These are phyloP conservation scores for Flexamia atlantica DNA, from an alignment of 2,888 invertebrate species.

Conservation along the genomic window DNA sequence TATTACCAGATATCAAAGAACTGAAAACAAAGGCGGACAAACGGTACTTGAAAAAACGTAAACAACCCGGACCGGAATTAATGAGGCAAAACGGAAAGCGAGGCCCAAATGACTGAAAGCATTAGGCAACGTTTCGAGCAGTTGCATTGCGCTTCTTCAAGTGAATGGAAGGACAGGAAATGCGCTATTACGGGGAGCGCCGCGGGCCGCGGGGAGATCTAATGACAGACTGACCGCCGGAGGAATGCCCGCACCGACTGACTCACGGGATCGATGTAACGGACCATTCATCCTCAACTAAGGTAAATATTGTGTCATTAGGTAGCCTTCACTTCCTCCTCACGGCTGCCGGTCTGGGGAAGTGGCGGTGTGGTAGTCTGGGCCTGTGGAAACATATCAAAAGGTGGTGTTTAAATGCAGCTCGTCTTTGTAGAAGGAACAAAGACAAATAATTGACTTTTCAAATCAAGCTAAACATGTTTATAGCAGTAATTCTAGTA, in stretches of 20 bases:
- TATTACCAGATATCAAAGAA: too few species aligned
- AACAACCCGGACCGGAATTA: neutral
- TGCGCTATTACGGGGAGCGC: slow-evolving; percentile 1
- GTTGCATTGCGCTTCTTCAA: slow-evolving; percentile 28
- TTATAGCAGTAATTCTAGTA: too few species aligned
- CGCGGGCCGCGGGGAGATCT: neutral
- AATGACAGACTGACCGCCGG: slow-evolving; percentile 7
- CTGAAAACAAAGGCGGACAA: too few species aligned
- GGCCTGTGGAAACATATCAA: too few species aligned
- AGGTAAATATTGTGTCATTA: slow-evolving; percentile 38
- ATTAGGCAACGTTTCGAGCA: slow-evolving; percentile 14
- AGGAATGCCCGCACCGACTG: slow-evolving; percentile 37
- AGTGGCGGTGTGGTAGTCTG: neutral
- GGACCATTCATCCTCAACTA: slow-evolving; percentile 11
- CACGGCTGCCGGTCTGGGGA: neutral
- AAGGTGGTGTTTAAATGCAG: too few species aligned
- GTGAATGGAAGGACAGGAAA: slow-evolving; percentile 36
- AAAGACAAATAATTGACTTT: too few species aligned
- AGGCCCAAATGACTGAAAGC: slow-evolving; percentile 4
- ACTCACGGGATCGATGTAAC: slow-evolving; percentile 6
- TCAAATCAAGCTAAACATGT: too few species aligned
- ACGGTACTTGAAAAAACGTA: neutral
- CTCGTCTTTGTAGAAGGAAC: too few species aligned
- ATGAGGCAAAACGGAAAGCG: neutral
- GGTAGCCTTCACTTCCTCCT: neutral